Conservation (phyloP, 2,797 vertebrate genomes). For the Momotus momota region DNA sequence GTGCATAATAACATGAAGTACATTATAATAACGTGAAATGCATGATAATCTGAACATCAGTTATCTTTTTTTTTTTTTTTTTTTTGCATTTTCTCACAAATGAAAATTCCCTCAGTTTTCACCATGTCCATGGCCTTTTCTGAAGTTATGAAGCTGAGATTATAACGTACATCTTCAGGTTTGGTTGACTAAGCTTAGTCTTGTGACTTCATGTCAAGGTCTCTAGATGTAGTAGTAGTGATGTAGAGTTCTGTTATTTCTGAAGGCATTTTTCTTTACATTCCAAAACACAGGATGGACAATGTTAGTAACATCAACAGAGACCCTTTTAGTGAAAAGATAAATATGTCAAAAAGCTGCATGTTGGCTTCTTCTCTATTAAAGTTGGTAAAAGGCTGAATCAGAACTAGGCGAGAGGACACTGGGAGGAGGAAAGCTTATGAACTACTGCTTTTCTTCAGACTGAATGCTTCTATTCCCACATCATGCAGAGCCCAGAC, state of each 20-base stretch:
- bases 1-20: background rate
- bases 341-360: background rate
- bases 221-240: background rate
- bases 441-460: background rate
- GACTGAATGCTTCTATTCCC: background rate
- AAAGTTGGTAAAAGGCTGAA: background rate
- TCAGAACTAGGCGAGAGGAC: background rate
- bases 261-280: background rate
- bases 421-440: background rate
- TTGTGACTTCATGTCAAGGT: background rate
- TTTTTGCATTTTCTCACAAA: background rate
- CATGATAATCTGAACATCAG: background rate
- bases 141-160: background rate
- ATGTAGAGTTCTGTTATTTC: background rate
- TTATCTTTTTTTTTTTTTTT: background rate
- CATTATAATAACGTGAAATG: background rate
- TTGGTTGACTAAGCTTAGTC: background rate
- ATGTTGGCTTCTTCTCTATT: background rate
- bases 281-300: background rate
- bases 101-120: background rate
- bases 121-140: background rate
- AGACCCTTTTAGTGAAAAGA: background rate
- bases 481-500: background rate
- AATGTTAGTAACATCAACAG: background rate
- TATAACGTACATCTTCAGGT: background rate